Base-by-base conservation (phyloP, 2,797 vertebrate genomes). In the Manis crassicaudata region DNA sequence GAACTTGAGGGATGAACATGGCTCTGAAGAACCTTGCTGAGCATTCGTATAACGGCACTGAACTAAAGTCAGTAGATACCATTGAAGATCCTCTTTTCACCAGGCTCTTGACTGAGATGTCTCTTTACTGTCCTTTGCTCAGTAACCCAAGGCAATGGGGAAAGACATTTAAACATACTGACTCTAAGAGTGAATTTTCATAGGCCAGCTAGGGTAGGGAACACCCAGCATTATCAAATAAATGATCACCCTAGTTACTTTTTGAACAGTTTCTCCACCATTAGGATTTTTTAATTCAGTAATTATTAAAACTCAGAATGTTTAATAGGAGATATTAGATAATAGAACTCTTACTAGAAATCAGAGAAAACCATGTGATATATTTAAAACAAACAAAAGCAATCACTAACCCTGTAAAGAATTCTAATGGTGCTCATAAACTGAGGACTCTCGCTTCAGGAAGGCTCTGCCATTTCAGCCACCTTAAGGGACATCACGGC, bases 381-480 rank as follows among this genome's bases (percentile, higher is more conserved):
- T 62, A 46, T 77, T 91, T 81, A 65, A 93, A 62, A n/a, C 40
- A 92, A 86, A 63, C 8, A 13, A 50, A 18, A 88, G 20, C 27
- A n/a, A 10, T 43, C 20, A 25, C 18, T 2, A 29, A 79, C 4
- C 35, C 9, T 10, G 23, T 58, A 80, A 21, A 35, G 27, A n/a
- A 88, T 63, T 62, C 40, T 23, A 43, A 2, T 1, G 5, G 20
- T 56, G 23, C 2, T 79, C 4, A 6, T 88, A 63, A 56, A 0
- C 18, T 29, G 11, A 86, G 43, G 32, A 88, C 18, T 18, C 25
- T 29, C 25, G 81, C 37, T 37, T 27, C 8, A 60, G 7, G 60
- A 37, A 79, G 21, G 3, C 54, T 18, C 8, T 67, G 72, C 13
- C 14, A 25, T 72, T 35, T 32, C 17, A 56, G 16, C 20, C 76